Conservation (phyloP, 2,113 vertebrate species). For the Pygoscelis antarcticus region DNA sequence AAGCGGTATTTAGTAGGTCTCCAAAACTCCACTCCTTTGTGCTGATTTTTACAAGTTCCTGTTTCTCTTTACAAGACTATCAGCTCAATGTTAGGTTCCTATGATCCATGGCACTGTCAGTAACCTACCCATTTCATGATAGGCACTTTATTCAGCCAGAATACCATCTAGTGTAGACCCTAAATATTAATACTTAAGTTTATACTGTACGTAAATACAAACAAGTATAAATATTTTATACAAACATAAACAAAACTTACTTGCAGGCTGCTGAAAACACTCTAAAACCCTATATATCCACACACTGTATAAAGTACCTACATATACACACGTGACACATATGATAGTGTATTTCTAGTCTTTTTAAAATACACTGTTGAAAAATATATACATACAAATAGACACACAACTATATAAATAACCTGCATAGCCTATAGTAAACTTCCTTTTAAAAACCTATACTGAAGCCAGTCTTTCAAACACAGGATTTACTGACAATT, state of each 20-base stretch:
- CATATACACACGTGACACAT: background rate
- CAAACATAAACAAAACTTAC: background rate
- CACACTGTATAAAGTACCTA: background rate
- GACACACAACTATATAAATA: background rate
- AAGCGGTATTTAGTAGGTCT: background rate
- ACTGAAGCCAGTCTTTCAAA: background rate
- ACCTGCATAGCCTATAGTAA: background rate
- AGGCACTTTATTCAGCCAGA: background rate
- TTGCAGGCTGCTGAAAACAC: background rate
- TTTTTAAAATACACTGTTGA: background rate
- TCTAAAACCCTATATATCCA: background rate
- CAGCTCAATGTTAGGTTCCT: background rate
- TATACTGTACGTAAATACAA: background rate
- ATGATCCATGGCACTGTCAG: background rate
- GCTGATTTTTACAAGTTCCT: background rate
- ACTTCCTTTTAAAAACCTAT: background rate
- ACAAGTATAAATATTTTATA: background rate
- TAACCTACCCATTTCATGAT: background rate
- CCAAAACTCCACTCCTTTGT: background rate
- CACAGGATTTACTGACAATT: background rate
- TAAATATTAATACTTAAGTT: background rate
- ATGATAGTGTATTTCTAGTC: background rate
- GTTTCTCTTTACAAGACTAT: background rate
- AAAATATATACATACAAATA: background rate
- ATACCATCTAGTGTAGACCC: background rate